Percentiles rank a stretch among this genome's conserved stretches.
Conservation (phyloP, 2,888 invertebrate species). For the Nasonia oneida region DNA sequence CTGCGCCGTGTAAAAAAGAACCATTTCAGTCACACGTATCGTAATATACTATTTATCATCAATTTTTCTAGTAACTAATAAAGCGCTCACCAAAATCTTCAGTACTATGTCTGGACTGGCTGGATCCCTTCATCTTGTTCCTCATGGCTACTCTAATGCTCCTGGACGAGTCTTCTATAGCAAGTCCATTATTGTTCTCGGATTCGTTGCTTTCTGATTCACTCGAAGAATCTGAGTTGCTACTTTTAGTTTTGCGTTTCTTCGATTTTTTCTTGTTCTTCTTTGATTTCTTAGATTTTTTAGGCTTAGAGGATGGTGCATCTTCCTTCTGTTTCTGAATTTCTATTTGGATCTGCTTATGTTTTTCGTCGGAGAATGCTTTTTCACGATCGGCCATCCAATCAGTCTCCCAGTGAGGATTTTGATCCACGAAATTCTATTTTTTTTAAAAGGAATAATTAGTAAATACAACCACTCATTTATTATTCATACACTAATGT, state of each 20-base stretch:
- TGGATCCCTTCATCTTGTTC: conserved; percentile 81
- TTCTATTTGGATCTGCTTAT: conserved; percentile 77
- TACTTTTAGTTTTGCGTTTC: conserved; percentile 79
- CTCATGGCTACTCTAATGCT: conserved; percentile 86
- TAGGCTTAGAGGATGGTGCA: conserved; percentile 73
- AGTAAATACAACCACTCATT: neutral
- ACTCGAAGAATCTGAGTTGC: conserved; percentile 76
- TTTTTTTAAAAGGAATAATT: neutral
- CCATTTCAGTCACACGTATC: too few relatives aligned
- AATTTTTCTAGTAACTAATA: neutral
- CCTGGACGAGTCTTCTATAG: conserved; percentile 80
- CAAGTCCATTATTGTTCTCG: conserved; percentile 68
- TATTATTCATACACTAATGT: too few relatives aligned
- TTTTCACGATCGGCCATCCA: conserved; percentile 91
- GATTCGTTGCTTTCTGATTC: conserved; percentile 78
- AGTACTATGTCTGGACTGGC: conserved; percentile 79
- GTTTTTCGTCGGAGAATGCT: conserved; percentile 80
- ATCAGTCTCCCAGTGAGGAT: conserved; percentile 93
- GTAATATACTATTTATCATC: neutral
- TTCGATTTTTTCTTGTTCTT: conserved; percentile 80
- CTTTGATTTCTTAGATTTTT: conserved; percentile 83
- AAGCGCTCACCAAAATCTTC: conserved; percentile 71
- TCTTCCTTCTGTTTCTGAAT: conserved; percentile 82
- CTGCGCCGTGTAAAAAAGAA: too few relatives aligned
- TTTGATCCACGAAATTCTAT: conserved; percentile 90